Base-by-base conservation (phyloP, 1,140 invertebrate species). In the Amphibalanus amphitrite region DNA sequence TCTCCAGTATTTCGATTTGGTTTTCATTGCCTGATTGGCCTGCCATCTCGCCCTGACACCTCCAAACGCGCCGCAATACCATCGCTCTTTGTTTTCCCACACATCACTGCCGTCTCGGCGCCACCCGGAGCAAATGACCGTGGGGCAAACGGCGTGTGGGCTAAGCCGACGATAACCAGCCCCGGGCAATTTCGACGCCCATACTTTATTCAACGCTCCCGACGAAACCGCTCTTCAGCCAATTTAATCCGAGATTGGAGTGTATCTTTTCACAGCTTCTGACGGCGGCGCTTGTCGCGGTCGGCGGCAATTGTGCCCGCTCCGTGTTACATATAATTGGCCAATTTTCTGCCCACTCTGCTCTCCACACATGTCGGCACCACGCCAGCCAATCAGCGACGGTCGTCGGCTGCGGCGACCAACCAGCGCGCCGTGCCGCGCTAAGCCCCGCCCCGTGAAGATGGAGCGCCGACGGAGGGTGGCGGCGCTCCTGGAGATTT, bases 191-290 rank as follows among this genome's bases (percentile, higher is more conserved):
- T 59, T 59, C 47, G 1, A 8, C 13, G 47, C 10, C 20, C 13
- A 59, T 59, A 59, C 20, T 59, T 59, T 59, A 59, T 59, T 59
- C 47, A 59, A 20, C 20, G 47, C 17, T 1, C 20, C 47, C 10
- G 47, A 20, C 47, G 13, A 59, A 59, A 59, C 47, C 47, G 10
- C 47, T 59, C 47, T 59, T 59, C 47, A 59, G 47, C 47, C 47
- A 59, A 59, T 59, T 59, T 59, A 59, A 59, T 59, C 47, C 47
- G 47, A 59, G 47, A 59, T 59, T 59, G 47, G 47, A 59, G 47
- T 59, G 17, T 59, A 59, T 59, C 47, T 59, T 59, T 59, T 59
- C 47, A 59, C 47, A 59, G 47, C 20, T 59, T 17, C 47, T 59
- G 47, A 59, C 23, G 47, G 13, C 47, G 10, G 17, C 47, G 20